A percentile compares a stretch with the other conserved stretches of the same genome.
Evolutionary conservation across 2,113 vertebrate species (phyloP).

Genomic region (Alectura lathami): DNA sequence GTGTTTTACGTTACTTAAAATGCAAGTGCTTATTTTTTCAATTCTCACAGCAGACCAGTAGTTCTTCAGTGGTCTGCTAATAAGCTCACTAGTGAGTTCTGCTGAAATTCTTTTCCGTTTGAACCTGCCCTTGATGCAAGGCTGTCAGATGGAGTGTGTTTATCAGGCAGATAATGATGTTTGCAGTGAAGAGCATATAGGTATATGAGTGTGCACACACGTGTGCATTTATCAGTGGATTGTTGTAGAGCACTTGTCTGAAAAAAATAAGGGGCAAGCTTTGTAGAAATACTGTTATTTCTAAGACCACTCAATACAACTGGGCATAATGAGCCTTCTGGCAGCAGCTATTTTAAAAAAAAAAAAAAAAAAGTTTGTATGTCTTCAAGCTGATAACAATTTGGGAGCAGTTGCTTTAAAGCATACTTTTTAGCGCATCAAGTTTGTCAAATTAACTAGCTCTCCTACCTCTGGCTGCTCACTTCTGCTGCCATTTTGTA

Average conservation of each 20-base stretch:
- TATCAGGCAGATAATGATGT: constrained; percentile 53
- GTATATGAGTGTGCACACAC: not conserved
- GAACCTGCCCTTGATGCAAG: constrained; percentile 41
- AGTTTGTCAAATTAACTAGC: not conserved
- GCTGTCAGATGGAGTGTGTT: constrained; percentile 35
- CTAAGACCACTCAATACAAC: not conserved
- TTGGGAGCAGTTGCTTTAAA: not conserved
- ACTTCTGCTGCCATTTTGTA: not conserved
- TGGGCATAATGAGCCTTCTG: not conserved
- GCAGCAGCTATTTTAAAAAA: not conserved
- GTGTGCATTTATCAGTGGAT: not conserved
- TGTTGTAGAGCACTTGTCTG: not conserved
- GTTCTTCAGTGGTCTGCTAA: constrained; percentile 50
- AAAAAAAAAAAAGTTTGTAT: no score
- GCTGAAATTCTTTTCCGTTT: constrained; percentile 51
- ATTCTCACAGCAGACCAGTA: constrained; percentile 60
- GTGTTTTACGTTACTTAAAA: constrained; percentile 63
- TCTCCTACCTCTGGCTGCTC: not conserved
- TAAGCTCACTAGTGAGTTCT: constrained; percentile 63
- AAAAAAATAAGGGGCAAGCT: not conserved
- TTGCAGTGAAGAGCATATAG: constrained; percentile 17
- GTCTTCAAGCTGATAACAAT: not conserved
- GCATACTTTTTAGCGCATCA: not conserved
- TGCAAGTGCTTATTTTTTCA: constrained; percentile 61
- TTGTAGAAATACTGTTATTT: not conserved